These are phyloP conservation scores for Euplagia quadripunctaria DNA, from an alignment of 2,888 invertebrate species.

Conservation along the genomic window DNA sequence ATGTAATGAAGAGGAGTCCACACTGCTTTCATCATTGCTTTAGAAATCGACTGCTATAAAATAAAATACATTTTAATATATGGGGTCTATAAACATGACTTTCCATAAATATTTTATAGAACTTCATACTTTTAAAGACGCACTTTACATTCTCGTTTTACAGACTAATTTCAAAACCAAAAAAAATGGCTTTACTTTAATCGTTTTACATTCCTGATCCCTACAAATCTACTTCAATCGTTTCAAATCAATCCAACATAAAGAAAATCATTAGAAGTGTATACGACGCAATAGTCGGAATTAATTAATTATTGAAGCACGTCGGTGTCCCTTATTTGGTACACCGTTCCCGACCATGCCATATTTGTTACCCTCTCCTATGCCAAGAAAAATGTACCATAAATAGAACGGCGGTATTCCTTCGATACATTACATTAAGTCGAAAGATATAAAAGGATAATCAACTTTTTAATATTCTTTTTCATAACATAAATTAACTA, in stretches of 20 bases:
- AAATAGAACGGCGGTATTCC: constrained; percentile 35
- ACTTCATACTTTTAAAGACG: too few relatives aligned
- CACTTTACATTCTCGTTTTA: too few relatives aligned
- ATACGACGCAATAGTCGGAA: constrained; percentile 54
- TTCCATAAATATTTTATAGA: too few relatives aligned
- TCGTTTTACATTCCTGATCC: not conserved
- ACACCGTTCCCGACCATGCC: constrained; percentile 36
- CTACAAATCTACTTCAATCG: too few relatives aligned
- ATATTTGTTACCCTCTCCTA: constrained; percentile 53
- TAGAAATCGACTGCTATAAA: not conserved
- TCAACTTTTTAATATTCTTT: constrained; percentile 30
- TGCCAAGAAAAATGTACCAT: constrained; percentile 39
- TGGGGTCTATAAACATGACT: not conserved
- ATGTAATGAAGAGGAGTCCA: not conserved
- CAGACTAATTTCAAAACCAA: too few relatives aligned
- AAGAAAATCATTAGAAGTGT: constrained; percentile 43
- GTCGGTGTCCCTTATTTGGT: constrained; percentile 61
- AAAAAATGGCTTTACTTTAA: too few relatives aligned
- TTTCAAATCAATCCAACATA: not conserved
- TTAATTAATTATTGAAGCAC: constrained; percentile 63
- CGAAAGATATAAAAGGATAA: constrained; percentile 34
- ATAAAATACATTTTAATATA: not conserved
- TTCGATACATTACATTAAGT: constrained; percentile 21
- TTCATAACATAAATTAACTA: constrained; percentile 19
- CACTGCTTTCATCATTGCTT: not conserved